phyloP scores from a whole-genome alignment of 2,888 invertebrate genomes.

The Polyploca ridens region DNA sequence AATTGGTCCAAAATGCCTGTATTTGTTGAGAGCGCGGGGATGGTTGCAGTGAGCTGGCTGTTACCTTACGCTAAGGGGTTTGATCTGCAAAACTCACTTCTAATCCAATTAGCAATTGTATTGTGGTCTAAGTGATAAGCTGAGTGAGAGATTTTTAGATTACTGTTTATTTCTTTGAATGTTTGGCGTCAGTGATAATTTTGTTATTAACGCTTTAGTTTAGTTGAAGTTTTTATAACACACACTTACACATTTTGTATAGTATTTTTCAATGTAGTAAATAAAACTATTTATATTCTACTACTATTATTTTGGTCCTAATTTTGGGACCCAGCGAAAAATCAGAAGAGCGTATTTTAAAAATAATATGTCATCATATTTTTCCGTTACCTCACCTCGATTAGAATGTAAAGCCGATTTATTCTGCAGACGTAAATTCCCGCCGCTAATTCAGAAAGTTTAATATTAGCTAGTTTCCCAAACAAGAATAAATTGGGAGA shows the following conservation, averaged over 20 bases:
- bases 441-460: background rate
- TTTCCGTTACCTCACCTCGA: background rate
- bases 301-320: too few relatives aligned
- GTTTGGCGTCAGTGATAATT: too few relatives aligned
- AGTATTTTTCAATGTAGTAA: too few relatives aligned
- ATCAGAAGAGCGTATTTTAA: too few relatives aligned
- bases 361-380: too few relatives aligned
- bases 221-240: too few relatives aligned
- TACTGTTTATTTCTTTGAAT: too few relatives aligned
- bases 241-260: too few relatives aligned
- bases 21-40: background rate
- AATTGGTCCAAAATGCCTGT: background rate
- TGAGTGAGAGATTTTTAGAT: background rate
- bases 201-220: too few relatives aligned
- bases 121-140: constrained; percentile 45
- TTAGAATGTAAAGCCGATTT: background rate
- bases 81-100: constrained; percentile 60
- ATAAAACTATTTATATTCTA: too few relatives aligned
- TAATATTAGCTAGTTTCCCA: background rate
- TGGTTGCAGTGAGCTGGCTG: constrained; percentile 1
- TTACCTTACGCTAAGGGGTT: constrained; percentile 28
- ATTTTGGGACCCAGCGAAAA: too few relatives aligned
- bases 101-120: constrained; percentile 60
- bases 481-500: background rate
- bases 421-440: background rate